phyloP scores from a whole-genome alignment of 2,113 vertebrate genomes.

The Eupsittula cactorum region DNA sequence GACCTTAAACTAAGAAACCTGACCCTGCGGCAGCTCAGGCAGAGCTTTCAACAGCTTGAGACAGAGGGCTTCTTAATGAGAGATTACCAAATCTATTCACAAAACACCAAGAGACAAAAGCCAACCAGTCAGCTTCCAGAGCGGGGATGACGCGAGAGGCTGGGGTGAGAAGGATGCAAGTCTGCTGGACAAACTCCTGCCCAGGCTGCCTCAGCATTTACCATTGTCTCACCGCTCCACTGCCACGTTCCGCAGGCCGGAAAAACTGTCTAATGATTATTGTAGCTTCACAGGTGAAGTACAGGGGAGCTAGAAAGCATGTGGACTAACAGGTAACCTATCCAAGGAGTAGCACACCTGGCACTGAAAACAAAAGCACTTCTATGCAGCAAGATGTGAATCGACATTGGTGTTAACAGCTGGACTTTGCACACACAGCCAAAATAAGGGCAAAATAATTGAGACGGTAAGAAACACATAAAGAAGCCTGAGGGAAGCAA shows the following conservation, averaged over 20 bases:
- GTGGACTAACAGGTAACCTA: neutral
- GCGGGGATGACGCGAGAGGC: accelerated
- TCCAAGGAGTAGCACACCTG: accelerated
- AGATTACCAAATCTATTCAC: neutral
- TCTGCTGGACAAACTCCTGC: no score
- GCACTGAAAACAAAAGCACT: neutral
- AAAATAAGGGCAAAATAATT: accelerated
- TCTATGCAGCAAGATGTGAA: accelerated
- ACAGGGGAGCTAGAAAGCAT: accelerated
- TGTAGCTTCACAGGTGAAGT: neutral
- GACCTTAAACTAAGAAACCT: conserved; percentile 51
- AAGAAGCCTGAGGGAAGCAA: neutral
- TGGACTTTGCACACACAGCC: accelerated
- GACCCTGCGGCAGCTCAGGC: neutral
- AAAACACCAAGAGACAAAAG: neutral
- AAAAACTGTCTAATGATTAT: neutral
- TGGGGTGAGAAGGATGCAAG: neutral
- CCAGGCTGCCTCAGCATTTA: neutral
- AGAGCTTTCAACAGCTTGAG: conserved; percentile 43
- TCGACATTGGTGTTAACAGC: accelerated
- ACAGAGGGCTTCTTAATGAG: neutral
- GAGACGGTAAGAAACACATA: no score
- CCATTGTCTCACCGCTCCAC: accelerated
- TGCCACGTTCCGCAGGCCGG: accelerated
- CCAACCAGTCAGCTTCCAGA: neutral